Evolutionary conservation across 2,113 vertebrate genomes (phyloP).

Genomic region (Nothoprocta pentlandii): DNA sequence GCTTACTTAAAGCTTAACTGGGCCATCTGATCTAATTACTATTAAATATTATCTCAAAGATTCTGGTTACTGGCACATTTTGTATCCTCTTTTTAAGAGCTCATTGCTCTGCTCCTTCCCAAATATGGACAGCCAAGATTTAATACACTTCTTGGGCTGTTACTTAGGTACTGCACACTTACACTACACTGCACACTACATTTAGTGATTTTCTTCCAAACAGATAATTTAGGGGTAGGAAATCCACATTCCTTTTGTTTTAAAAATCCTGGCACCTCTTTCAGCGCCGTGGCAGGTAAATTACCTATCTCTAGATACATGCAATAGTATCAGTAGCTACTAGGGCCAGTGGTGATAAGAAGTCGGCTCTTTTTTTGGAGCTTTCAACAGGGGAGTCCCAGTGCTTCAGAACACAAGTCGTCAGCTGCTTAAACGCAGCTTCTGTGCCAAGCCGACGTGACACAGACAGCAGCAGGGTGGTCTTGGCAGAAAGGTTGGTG

Average conservation of each 20-base stretch:
- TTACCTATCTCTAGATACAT: background rate
- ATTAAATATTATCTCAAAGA: background rate
- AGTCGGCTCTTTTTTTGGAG: background rate
- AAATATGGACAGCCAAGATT: background rate
- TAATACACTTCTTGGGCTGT: background rate
- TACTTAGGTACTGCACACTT: background rate
- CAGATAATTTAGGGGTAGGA: background rate
- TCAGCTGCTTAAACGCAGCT: conserved; percentile 62
- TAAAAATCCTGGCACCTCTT: background rate
- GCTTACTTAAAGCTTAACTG: background rate
- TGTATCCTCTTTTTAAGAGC: background rate
- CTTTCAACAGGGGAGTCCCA: conserved; percentile 36
- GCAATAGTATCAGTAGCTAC: background rate
- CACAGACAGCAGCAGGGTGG: conserved; percentile 61
- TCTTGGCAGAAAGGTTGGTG: conserved; percentile 62
- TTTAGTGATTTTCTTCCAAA: background rate
- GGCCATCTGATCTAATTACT: background rate
- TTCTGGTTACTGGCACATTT: background rate
- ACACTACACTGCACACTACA: background rate
- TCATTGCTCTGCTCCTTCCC: background rate
- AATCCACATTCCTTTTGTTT: background rate
- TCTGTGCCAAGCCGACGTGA: conserved; percentile 57
- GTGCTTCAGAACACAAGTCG: conserved; percentile 52
- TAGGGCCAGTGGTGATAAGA: background rate
- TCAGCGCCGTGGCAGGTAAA: background rate